Evolutionary conservation across 2,113 vertebrate genomes (phyloP).

Genomic region (Bombycilla garrulus): DNA sequence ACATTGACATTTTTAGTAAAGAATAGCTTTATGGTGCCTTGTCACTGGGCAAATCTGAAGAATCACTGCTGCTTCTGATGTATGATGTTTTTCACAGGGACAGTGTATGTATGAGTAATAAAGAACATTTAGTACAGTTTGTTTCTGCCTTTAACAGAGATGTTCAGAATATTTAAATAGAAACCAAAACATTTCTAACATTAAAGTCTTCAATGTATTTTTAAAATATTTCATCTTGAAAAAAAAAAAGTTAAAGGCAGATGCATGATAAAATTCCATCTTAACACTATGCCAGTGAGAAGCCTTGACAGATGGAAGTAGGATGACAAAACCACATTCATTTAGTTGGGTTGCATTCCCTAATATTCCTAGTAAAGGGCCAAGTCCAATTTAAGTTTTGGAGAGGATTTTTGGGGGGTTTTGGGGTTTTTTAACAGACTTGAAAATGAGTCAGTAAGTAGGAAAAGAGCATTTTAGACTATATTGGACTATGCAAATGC

Average conservation of each 20-base stretch:
- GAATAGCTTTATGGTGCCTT: conserved; percentile 27
- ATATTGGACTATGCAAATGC: neutral
- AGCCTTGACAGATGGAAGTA: conserved; percentile 22
- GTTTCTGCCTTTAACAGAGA: conserved; percentile 25
- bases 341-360: neutral
- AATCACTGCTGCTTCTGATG: conserved; percentile 16
- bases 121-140: conserved; percentile 40
- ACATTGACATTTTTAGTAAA: conserved; percentile 67
- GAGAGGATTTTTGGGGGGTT: neutral
- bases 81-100: conserved; percentile 27
- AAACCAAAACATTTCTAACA: conserved; percentile 21
- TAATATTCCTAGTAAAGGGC: neutral
- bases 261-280: neutral
- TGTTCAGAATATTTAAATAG: conserved; percentile 45
- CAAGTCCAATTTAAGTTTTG: neutral
- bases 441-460: neutral
- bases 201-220: neutral
- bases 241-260: neutral
- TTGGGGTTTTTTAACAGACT: neutral
- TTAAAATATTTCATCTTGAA: neutral
- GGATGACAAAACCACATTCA: neutral
- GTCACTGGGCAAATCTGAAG: conserved; percentile 43
- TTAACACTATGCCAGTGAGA: neutral
- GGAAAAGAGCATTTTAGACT: neutral
- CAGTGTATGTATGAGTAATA: neutral